A percentile compares a stretch with the other conserved stretches of the same genome.
Conservation (phyloP, 92 coral and sea anemone genomes). For the Galaxea fascicularis region DNA sequence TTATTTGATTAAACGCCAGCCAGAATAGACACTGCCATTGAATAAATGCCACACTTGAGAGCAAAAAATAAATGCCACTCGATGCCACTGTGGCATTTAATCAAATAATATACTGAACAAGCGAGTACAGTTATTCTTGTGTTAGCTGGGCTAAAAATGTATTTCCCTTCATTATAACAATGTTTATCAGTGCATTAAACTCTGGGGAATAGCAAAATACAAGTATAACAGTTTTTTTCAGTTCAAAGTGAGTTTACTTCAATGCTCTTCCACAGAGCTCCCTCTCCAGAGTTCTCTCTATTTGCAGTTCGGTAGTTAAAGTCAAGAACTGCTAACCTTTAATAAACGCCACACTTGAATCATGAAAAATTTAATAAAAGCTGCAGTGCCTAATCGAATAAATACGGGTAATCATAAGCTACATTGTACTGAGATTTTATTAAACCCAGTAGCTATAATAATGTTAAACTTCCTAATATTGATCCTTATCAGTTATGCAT, state of each 20-base stretch:
- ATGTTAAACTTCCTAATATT: background rate
- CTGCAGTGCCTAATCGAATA: background rate
- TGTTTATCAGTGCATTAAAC: no score
- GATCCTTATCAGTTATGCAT: conserved; percentile 3
- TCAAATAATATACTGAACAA: no score
- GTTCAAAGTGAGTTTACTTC: conserved; percentile 19
- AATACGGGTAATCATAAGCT: background rate
- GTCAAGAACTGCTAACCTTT: background rate
- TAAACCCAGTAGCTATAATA: background rate
- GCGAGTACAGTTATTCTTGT: no score
- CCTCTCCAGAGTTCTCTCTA: conserved; percentile 41
- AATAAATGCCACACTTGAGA: no score
- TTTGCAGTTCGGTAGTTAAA: conserved; percentile 39
- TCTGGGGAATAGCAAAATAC: no score
- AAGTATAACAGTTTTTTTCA: conserved; percentile 7
- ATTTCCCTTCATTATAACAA: no score
- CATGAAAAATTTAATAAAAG: background rate
- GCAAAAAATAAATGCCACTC: no score
- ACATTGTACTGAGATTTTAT: conserved; percentile 2
- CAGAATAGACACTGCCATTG: no score
- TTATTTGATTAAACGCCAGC: no score
- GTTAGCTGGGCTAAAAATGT: no score
- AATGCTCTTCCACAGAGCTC: conserved; percentile 38
- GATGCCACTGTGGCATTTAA: no score
- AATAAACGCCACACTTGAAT: no score